Conservation (phyloP, 2,888 invertebrate species). For the Schizotus pectinicornis region DNA sequence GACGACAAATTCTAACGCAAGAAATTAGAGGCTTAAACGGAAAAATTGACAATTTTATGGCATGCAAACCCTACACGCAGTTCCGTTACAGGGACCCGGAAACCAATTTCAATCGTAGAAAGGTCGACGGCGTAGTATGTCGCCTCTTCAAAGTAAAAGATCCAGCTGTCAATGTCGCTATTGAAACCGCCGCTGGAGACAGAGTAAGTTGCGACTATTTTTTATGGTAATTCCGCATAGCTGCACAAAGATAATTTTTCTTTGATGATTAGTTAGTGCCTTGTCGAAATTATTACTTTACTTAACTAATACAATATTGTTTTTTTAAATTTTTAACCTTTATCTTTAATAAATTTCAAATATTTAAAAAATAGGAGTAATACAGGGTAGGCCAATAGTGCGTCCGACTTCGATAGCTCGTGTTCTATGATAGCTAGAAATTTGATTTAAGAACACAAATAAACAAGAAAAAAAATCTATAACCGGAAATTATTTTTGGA, state of each 20-base stretch:
- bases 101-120: conserved; percentile 69
- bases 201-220: conserved; percentile 70
- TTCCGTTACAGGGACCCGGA: conserved; percentile 83
- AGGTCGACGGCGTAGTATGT: conserved; percentile 81
- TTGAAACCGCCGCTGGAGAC: conserved; percentile 87
- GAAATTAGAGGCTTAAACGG: conserved; percentile 65
- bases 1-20: conserved; percentile 61
- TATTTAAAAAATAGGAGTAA: too few relatives aligned
- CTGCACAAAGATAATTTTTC: neutral
- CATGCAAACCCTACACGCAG: conserved; percentile 63
- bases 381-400: too few relatives aligned
- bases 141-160: conserved; percentile 79
- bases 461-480: too few relatives aligned
- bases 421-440: too few relatives aligned
- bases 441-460: too few relatives aligned
- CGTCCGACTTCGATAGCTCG: too few relatives aligned
- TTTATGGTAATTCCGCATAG: too few relatives aligned
- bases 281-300: too few relatives aligned
- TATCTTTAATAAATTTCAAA: too few relatives aligned
- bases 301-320: too few relatives aligned
- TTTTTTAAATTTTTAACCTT: too few relatives aligned
- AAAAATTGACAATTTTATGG: conserved; percentile 65
- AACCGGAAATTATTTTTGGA: too few relatives aligned
- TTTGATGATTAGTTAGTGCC: conserved; percentile 12
- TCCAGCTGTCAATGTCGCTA: conserved; percentile 72